phyloP scores from a whole-genome alignment of 2,113 vertebrate genomes.

The Candoia aspera region DNA sequence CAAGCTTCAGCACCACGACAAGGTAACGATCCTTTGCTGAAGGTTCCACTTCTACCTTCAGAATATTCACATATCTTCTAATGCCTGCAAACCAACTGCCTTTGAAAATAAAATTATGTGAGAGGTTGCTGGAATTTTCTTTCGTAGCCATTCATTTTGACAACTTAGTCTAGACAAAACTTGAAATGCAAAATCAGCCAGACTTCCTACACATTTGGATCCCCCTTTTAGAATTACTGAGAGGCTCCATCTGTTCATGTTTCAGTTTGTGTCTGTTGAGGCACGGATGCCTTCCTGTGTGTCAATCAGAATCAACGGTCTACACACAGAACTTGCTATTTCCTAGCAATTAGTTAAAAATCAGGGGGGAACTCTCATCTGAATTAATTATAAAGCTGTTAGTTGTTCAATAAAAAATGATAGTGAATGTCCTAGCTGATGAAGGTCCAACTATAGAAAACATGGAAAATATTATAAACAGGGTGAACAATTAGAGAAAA shows the following conservation, averaged over 20 bases:
- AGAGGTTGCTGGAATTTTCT: not conserved
- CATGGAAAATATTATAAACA: not conserved
- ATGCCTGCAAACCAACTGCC: constrained; percentile 27
- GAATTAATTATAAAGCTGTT: not conserved
- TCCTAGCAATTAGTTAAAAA: constrained; percentile 52
- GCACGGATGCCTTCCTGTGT: constrained; percentile 38
- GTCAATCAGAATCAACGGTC: constrained; percentile 47
- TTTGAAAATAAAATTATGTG: constrained; percentile 44
- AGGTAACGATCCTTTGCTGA: no score
- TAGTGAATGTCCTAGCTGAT: not conserved
- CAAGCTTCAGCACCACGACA: no score
- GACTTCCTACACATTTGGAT: constrained; percentile 51
- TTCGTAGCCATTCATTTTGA: constrained; percentile 8
- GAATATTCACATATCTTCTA: not conserved
- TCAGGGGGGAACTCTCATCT: not conserved
- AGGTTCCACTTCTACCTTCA: not conserved
- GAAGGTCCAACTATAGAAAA: not conserved
- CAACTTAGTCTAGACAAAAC: constrained; percentile 49
- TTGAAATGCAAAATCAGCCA: constrained; percentile 48
- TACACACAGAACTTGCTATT: constrained; percentile 23
- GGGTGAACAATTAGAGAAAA: not conserved
- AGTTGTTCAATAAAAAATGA: not conserved
- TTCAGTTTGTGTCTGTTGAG: constrained; percentile 61
- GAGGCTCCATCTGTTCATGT: constrained; percentile 60
- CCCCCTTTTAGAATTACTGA: constrained; percentile 53